Evolutionary conservation across 2,113 vertebrate genomes (phyloP), one percentile per base, ranked within the genome.

Genomic region (Poeciliopsis turrubarensis): DNA sequence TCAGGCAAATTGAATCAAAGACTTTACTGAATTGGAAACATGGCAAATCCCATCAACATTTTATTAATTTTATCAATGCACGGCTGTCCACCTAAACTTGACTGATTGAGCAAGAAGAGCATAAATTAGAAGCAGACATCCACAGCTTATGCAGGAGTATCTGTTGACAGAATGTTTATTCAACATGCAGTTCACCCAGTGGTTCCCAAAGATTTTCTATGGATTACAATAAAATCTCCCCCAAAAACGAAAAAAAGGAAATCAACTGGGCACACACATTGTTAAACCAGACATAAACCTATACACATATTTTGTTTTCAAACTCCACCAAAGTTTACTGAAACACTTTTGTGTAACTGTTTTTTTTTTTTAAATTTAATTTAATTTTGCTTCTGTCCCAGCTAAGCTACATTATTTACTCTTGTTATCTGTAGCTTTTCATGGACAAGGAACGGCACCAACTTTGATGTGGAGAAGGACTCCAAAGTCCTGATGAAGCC

Each of bases 391-490:
- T 22, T 25, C 30, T 9, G 41, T 29, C 14, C 25, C 15, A 4
- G 10, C n/a, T 3, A 12, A 22, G 3, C 44, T 7, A 34, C 29
- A 1, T 54, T 29, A 7, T 1, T 73, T 44, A 0, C 22, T 73
- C 1, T 72, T 51, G 12, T 79, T 32, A 27, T 31, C 41, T 68
- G 39, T 85, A 99, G 98, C 84, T 99, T 98, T 85, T 97, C 96
- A 12, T 99, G 97, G 97, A 98, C 97, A 0, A 95, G 96, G 80
- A 98, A 99, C 39, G 97, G 97, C 72, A 96, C 95, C 61, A 96
- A 98, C 93, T 99, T 99, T 89, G 97, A 98, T 83, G 95, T 96
- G 64, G 97, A 98, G 79, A 96, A 95, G 87, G 97, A 99, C 92
- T 83, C 95, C 68, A 95, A 95, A 70, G 95, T 99, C 86, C 94